phyloP scores from a whole-genome alignment of 2,797 vertebrate genomes.

The Cirrhinus mrigala region DNA sequence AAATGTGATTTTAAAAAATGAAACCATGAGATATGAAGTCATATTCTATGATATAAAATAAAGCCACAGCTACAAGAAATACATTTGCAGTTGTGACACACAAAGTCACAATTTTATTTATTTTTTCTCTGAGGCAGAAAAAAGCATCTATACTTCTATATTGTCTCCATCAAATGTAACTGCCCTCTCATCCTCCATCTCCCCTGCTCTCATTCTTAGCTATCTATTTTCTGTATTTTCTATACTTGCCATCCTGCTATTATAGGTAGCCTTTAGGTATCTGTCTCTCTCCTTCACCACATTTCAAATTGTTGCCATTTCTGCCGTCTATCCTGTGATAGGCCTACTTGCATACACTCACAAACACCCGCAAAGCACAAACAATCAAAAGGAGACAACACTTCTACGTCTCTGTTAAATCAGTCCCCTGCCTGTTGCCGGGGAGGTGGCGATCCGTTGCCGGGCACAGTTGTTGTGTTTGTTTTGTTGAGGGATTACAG shows the following conservation, averaged over 20 bases:
- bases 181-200: conserved; percentile 1
- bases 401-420: conserved; percentile 41
- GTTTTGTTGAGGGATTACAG: conserved; percentile 39
- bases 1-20: not conserved
- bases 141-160: not conserved
- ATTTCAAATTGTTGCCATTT: conserved; percentile 19
- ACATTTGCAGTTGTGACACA: not conserved
- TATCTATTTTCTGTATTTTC: not conserved
- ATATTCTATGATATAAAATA: not conserved
- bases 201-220: not conserved
- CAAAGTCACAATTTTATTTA: not conserved
- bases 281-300: not conserved
- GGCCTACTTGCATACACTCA: not conserved
- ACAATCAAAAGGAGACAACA: conserved; percentile 27
- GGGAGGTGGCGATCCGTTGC: conserved; percentile 44
- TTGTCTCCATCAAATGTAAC: conserved; percentile 23
- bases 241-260: not conserved
- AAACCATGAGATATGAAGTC: not conserved
- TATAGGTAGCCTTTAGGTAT: not conserved
- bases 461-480: conserved; percentile 29
- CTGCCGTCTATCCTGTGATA: not conserved
- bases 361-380: not conserved
- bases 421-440: conserved; percentile 52
- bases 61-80: not conserved
- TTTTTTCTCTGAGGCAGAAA: not conserved